Base-by-base conservation (phyloP, 2,888 invertebrate species). In the Cephus pygmeus region DNA sequence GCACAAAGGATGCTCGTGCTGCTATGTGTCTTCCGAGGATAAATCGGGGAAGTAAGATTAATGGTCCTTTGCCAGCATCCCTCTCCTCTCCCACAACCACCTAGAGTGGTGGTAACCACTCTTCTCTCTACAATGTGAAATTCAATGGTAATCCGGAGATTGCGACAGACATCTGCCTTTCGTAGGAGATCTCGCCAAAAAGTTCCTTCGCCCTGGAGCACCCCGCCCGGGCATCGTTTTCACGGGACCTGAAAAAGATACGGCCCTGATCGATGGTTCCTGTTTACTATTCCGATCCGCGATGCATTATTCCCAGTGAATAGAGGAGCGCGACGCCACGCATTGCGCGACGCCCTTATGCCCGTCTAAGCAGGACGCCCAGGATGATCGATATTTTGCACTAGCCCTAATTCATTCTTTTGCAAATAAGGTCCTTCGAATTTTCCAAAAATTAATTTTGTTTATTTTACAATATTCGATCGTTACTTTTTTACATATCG, bases 1-100 rank as follows among this genome's bases (percentile, higher is more conserved):
- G 85, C 87, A 86, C 84, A 83, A 85, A 84, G 84, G 81, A 83
- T 83, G 85, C 86, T 86, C 88, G 88, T 88, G 88, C 87, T 84
- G 82, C 82, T 85, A 83, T 85, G 85, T 86, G 85, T 85, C 86
- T 88, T 85, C 85, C 82, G 82, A 82, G 87, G 87, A 86, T 87
- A 84, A 73, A 78, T 73, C 71, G 36, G 73, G 75, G 78, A 75
- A 86, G 87, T 84, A 87, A 88, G 88, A 88, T 88, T 87, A 88
- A 87, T 87, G 87, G 86, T 83, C 79, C 77, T 80, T 76, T 79
- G 79, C 81, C 81, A 79, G 78, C 75, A 81, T 77, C 80, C 81
- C 79, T 79, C 79, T 78, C 73, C 73, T 56, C 73, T 82, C 40
- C 40, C 40, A 40, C 40, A 40, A 15, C 40, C 6, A 15, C 0